A percentile compares a stretch with the other conserved stretches of the same genome.
Evolutionary conservation across 2,113 vertebrate species (phyloP).

Genomic region (Panthera leo): DNA sequence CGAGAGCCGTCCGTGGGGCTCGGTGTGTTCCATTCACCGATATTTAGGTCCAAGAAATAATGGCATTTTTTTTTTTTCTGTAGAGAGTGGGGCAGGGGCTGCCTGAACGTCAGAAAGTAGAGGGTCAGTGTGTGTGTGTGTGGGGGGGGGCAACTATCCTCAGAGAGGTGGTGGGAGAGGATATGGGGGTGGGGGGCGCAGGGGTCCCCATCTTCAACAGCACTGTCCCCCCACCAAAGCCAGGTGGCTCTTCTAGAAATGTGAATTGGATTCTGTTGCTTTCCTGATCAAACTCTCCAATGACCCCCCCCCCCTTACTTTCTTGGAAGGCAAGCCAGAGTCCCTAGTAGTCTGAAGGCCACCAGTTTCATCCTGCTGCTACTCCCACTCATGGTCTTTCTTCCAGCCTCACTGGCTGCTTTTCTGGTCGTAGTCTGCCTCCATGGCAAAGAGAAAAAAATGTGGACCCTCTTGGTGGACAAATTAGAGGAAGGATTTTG

Average conservation of each 20-base stretch:
- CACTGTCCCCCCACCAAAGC: background rate
- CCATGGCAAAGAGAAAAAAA: background rate
- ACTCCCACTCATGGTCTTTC: background rate
- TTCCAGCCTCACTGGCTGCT: background rate
- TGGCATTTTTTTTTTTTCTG: background rate
- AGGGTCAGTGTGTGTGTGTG: no score
- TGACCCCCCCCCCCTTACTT: background rate
- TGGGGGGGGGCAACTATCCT: background rate
- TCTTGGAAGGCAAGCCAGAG: background rate
- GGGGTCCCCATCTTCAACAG: fast-evolving
- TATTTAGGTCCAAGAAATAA: background rate
- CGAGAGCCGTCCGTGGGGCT: background rate
- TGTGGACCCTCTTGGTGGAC: background rate
- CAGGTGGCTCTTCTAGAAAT: background rate
- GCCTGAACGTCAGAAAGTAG: background rate
- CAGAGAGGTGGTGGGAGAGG: background rate
- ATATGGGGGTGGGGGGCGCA: background rate
- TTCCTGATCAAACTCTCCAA: background rate
- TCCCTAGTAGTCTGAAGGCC: background rate
- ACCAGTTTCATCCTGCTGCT: background rate
- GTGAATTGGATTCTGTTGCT: background rate
- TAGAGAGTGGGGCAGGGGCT: background rate
- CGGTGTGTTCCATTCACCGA: background rate
- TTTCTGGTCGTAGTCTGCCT: background rate
- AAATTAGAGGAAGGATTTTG: background rate